phyloP scores from a whole-genome alignment of 2,113 vertebrate genomes.

The Conger conger region DNA sequence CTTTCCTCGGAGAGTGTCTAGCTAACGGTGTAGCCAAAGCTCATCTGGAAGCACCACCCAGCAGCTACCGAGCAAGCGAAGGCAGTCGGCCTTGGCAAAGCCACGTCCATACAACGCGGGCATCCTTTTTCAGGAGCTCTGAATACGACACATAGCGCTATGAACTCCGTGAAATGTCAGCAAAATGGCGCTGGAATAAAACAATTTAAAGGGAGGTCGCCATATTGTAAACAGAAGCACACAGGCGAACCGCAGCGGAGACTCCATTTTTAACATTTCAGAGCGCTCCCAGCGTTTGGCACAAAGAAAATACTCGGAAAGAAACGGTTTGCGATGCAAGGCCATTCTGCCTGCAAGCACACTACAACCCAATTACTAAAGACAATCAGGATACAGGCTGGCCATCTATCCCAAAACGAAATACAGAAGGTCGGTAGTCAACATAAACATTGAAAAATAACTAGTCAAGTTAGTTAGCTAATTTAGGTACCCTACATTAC shows the following conservation, averaged over 20 bases:
- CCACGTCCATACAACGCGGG: neutral
- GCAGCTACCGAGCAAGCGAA: neutral
- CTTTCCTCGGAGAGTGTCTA: neutral
- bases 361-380: conserved; percentile 1
- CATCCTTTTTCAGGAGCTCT: neutral
- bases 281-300: neutral
- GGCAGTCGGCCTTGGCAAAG: neutral
- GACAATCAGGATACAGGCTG: conserved; percentile 11
- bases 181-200: conserved; percentile 85
- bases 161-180: conserved; percentile 32
- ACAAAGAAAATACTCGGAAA: neutral
- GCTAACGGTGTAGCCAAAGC: neutral
- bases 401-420: neutral
- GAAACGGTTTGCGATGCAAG: neutral
- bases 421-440: neutral
- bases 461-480: neutral
- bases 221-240: conserved; percentile 76
- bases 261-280: neutral
- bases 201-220: conserved; percentile 78
- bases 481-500: neutral
- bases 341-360: neutral
- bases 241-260: conserved; percentile 50
- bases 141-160: neutral
- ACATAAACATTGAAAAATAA: neutral
- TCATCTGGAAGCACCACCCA: neutral